Percentiles rank a stretch among this genome's conserved stretches.
These are phyloP conservation scores for Crocodylus rhombifer DNA, from an alignment of 2,797 vertebrate species.

Conservation along the genomic window DNA sequence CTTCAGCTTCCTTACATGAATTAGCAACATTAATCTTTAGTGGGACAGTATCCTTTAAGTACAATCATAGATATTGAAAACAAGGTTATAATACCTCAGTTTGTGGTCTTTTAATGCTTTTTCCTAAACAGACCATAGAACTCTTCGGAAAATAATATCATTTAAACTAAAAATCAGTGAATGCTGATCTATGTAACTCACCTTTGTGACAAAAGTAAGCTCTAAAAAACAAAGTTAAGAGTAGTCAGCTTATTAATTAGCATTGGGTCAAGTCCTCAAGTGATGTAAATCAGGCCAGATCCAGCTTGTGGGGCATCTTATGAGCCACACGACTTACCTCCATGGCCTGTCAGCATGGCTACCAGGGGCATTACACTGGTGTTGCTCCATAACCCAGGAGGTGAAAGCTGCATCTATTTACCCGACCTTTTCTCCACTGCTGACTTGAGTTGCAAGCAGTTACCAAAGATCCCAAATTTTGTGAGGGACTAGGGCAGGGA, in stretches of 20 bases:
- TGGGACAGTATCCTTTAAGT: not conserved
- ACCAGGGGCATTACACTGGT: too few relatives aligned
- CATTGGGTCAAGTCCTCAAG: not conserved
- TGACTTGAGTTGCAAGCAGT: too few relatives aligned
- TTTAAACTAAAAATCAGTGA: not conserved
- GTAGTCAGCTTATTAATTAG: slow-evolving; percentile 26
- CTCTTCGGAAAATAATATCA: not conserved
- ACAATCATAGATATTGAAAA: too few relatives aligned
- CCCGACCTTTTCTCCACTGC: too few relatives aligned
- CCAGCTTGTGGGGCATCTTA: not conserved
- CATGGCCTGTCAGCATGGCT: too few relatives aligned
- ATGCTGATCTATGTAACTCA: not conserved
- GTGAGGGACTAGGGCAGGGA: too few relatives aligned
- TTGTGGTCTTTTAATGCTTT: not conserved
- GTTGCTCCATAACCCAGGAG: too few relatives aligned
- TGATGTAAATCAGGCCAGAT: not conserved
- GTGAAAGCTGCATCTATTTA: too few relatives aligned
- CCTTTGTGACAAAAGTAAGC: not conserved
- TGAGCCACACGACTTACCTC: too few relatives aligned
- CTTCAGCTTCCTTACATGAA: not conserved
- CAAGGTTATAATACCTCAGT: not conserved
- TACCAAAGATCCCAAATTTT: too few relatives aligned
- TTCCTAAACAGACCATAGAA: not conserved
- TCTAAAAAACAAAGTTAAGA: slow-evolving; percentile 59
- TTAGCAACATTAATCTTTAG: not conserved